These are phyloP conservation scores for Tragelaphus imberbis DNA, from an alignment of 2,113 vertebrate species.

Conservation along the genomic window DNA sequence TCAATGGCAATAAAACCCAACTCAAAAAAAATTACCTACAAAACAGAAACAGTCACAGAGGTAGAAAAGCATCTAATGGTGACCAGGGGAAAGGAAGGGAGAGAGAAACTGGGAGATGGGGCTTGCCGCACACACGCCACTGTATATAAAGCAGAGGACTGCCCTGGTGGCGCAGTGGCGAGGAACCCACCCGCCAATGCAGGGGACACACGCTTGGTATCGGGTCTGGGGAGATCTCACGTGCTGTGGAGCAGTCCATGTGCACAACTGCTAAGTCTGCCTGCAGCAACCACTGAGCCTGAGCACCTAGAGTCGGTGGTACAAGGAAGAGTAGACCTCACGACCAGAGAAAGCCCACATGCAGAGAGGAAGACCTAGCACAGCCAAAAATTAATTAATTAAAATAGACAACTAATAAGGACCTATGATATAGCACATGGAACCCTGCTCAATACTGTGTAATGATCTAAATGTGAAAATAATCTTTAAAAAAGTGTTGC, in stretches of 20 bases:
- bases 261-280: background rate
- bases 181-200: accelerated
- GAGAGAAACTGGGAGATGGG: background rate
- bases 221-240: background rate
- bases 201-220: accelerated
- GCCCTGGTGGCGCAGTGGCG: background rate
- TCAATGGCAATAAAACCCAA: background rate
- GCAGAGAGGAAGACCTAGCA: background rate
- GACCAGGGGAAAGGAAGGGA: background rate
- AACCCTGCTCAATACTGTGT: background rate
- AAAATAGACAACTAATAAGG: background rate
- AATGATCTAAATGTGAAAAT: background rate
- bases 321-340: accelerated
- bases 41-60: background rate
- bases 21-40: background rate
- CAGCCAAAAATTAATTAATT: background rate
- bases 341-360: background rate
- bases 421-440: background rate
- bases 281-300: background rate
- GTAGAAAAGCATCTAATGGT: background rate
- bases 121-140: accelerated
- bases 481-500: background rate
- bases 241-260: background rate
- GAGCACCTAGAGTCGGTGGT: accelerated
- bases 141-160: accelerated